Evolutionary conservation across 2,113 vertebrate species (phyloP), one percentile per base, ranked within the genome.

Genomic region (Cheilinus undulatus): DNA sequence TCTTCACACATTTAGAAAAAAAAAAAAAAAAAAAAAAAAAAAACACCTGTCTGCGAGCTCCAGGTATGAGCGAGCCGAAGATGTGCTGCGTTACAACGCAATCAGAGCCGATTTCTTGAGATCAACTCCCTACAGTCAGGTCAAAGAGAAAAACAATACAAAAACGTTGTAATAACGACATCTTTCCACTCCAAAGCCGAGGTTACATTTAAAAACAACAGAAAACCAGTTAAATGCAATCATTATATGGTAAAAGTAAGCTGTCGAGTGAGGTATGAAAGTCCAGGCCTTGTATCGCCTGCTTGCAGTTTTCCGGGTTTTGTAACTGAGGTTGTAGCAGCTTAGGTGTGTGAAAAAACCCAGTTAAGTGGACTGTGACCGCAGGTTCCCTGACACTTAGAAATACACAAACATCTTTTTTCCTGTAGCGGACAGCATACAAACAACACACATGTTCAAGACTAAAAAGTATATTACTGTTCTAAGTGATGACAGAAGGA

Each of bases 301-400:
- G 80, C 79, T 88, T 95, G 93, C 93, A 94, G 92, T 93, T 91
- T 92, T 91, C 92, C 87, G 90, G 94, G 91, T 91, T 91, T 81
- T 64, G 69, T 88, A 90, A 91, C 91, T 85, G 86, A 92, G 92
- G 91, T 93, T 86, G 90, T 93, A 94, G 93, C 92, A 94, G 93
- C 94, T 88, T 90, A 86, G 78, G 86, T 91, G 88, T 92, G 78
- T 84, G 84, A 83, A 92, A 91, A 88, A 90, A 91, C 83, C 88
- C 87, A 88, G 88, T 89, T 87, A 89, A 80, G 68, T 86, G 88
- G 86, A 93, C 91, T 87, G 84, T 90, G 89, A 91, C 87, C 67
- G 77, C 75, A 60, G 77, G 76, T 90, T 93, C 91, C 92, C 93
- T 93, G 93, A 94, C 90, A 93, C 85, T 73, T 87, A 83, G 71